A percentile compares a stretch with the other conserved stretches of the same genome.
Conservation (phyloP, 2,113 vertebrate species). For the Dasyprocta punctata region DNA sequence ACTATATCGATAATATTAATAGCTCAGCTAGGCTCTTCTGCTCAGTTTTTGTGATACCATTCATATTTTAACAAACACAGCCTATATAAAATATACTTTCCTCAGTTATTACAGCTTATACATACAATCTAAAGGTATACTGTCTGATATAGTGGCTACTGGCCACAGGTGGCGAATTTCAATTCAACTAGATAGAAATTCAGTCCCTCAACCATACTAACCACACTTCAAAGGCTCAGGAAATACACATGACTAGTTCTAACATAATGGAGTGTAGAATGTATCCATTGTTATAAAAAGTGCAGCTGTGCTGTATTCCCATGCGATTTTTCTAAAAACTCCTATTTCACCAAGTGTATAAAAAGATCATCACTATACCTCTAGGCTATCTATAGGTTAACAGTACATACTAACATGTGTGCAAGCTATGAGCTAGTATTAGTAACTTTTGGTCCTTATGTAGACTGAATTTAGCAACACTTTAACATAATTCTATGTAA, state of each 20-base stretch:
- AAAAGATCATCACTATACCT: not conserved
- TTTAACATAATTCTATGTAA: not conserved
- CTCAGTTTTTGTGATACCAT: conserved; percentile 27
- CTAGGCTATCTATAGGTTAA: not conserved
- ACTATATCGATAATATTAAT: not conserved
- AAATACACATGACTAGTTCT: not conserved
- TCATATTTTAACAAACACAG: conserved; percentile 35
- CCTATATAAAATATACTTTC: not conserved
- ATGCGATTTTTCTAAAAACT: not conserved
- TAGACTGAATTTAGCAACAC: conserved; percentile 43
- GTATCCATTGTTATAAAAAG: not conserved
- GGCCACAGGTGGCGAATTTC: not conserved
- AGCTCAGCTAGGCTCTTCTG: not conserved
- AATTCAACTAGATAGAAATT: conserved; percentile 5
- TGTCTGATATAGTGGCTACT: not conserved
- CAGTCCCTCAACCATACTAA: not conserved
- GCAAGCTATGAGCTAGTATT: conserved; percentile 8
- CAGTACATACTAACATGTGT: not conserved
- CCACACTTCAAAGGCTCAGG: not conserved
- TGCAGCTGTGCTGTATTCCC: not conserved
- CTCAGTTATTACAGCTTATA: not conserved
- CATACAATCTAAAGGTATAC: conserved; percentile 6
- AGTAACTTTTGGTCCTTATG: conserved; percentile 21
- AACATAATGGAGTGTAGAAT: not conserved
- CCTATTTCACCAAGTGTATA: not conserved